A percentile compares a stretch with the other conserved stretches of the same genome.
Evolutionary conservation across 35 echinoderm and acorn worm species (phyloP).

Genomic region (Amphiura filiformis): DNA sequence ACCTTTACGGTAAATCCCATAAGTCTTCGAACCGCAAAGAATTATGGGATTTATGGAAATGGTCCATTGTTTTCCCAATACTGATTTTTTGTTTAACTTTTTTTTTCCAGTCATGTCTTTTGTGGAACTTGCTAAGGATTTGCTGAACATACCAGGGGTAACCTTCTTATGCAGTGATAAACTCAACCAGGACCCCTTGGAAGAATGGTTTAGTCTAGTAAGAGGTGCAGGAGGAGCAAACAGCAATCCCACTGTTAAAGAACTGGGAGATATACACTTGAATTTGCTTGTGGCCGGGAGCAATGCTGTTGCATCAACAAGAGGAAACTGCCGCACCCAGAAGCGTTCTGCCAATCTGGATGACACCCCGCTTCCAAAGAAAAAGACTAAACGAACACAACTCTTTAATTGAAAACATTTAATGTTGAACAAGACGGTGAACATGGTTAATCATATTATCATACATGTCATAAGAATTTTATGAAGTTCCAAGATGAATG

Average conservation of each 20-base stretch:
- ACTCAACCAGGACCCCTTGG: slow-evolving; percentile 52
- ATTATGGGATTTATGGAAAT: no score
- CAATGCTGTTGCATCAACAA: slow-evolving; percentile 22
- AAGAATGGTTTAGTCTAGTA: slow-evolving; percentile 53
- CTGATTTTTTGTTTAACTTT: no score
- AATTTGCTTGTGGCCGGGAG: slow-evolving; percentile 29
- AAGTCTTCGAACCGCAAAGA: no score
- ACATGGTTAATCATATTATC: no score
- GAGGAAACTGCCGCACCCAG: slow-evolving; percentile 26
- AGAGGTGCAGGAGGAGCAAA: slow-evolving; percentile 28
- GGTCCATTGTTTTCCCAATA: no score
- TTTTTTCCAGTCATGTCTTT: slow-evolving; percentile 50
- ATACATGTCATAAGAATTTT: no score
- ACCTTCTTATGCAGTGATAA: slow-evolving; percentile 56
- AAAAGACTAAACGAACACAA: background rate
- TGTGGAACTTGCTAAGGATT: slow-evolving; percentile 42
- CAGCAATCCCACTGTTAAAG: slow-evolving; percentile 47
- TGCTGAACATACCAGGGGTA: slow-evolving; percentile 41
- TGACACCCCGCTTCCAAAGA: slow-evolving; percentile 1
- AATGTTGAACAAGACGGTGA: no score
- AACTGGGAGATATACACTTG: slow-evolving; percentile 38
- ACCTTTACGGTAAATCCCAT: no score
- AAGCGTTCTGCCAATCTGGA: background rate
- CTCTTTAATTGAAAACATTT: no score
- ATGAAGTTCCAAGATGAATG: no score